Evolutionary conservation across 2,797 vertebrate genomes (phyloP).

Genomic region (Alfaro cultratus): DNA sequence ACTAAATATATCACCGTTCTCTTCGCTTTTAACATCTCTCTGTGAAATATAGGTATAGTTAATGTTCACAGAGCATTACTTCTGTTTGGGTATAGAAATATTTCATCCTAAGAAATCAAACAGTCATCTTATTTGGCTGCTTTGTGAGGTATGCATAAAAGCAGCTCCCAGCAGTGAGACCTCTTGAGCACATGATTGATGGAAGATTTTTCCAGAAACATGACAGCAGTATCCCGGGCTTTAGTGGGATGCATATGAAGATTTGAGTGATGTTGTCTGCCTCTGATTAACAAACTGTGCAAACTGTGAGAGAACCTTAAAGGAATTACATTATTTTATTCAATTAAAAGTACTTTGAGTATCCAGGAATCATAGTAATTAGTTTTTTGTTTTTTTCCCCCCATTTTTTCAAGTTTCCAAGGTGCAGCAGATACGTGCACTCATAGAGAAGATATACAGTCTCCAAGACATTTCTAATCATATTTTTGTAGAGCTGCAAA

Average conservation of each 20-base stretch:
- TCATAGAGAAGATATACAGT: neutral
- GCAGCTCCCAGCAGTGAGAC: constrained; percentile 19
- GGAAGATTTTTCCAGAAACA: constrained; percentile 27
- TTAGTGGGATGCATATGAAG: neutral
- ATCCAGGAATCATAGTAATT: neutral
- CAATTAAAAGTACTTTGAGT: neutral
- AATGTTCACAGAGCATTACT: constrained; percentile 18
- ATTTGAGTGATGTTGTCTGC: neutral
- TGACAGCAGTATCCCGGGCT: constrained; percentile 40
- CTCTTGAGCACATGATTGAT: constrained; percentile 52
- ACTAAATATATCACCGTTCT: constrained; percentile 33
- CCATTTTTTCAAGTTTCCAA: neutral
- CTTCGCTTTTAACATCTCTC: constrained; percentile 24
- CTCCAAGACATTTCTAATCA: neutral
- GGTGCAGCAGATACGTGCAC: neutral
- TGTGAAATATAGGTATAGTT: constrained; percentile 35
- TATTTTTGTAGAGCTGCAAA: constrained; percentile 25
- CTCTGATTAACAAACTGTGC: neutral
- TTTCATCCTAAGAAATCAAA: constrained; percentile 30
- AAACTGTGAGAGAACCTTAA: neutral
- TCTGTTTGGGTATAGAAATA: constrained; percentile 44
- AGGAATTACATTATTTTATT: neutral
- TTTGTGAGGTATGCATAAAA: constrained; percentile 38
- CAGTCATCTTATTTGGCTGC: constrained; percentile 42
- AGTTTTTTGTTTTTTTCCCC: neutral